Conservation (phyloP, 2,797 vertebrate genomes). For the Catamblyrhynchus diadema region DNA sequence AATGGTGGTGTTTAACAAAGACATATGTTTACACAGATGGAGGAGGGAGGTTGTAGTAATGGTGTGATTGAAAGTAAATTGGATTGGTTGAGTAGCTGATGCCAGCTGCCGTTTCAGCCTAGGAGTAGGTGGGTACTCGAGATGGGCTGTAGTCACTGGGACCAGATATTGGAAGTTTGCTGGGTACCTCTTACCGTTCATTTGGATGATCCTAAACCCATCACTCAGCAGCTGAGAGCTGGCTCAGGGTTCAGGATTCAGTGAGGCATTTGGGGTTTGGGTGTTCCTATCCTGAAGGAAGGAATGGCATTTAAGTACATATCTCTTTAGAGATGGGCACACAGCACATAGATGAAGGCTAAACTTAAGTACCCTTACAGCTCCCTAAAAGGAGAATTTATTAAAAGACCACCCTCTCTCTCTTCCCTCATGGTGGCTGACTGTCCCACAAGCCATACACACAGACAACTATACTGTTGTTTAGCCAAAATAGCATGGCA, state of each 20-base stretch:
- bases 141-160: neutral
- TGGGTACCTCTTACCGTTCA: neutral
- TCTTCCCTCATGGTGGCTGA: accelerated
- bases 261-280: neutral
- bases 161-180: neutral
- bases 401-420: neutral
- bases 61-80: slow-evolving; percentile 65
- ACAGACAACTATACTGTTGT: neutral
- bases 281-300: neutral
- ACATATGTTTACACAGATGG: slow-evolving; percentile 66
- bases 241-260: neutral
- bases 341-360: neutral
- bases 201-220: neutral
- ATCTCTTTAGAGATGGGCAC: neutral
- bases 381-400: neutral
- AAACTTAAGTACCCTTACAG: neutral
- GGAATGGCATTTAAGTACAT: neutral
- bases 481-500: neutral
- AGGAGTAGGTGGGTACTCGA: slow-evolving; percentile 43
- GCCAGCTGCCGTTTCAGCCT: slow-evolving; percentile 54
- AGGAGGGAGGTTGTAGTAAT: slow-evolving; percentile 67
- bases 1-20: slow-evolving; percentile 66
- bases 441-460: neutral
- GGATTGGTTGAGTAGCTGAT: slow-evolving; percentile 62
- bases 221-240: neutral